These are phyloP conservation scores for Dasysyrphus tricinctus DNA, from an alignment of 2,888 invertebrate species.

Conservation along the genomic window DNA sequence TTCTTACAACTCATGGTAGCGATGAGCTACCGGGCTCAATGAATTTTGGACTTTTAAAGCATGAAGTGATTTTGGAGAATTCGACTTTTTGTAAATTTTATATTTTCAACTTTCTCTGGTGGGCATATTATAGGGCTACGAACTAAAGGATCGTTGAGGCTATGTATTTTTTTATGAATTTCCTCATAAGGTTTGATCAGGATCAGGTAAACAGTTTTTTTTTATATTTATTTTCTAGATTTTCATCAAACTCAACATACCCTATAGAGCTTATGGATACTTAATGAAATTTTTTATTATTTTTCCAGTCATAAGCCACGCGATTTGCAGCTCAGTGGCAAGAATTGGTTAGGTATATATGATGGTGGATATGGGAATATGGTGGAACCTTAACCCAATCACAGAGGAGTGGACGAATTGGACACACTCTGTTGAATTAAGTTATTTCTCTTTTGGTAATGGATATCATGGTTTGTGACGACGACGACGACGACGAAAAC, in stretches of 20 bases:
- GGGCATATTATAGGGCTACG: too few species aligned
- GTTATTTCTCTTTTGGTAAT: constrained; percentile 69
- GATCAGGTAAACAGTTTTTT: too few species aligned
- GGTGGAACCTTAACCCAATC: constrained; percentile 40
- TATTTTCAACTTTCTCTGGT: too few species aligned
- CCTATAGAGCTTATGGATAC: neutral
- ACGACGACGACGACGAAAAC: constrained; percentile 30
- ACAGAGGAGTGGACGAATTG: constrained; percentile 56
- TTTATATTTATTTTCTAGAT: neutral
- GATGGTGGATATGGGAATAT: neutral
- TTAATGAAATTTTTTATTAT: too few species aligned
- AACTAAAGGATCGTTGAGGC: too few species aligned
- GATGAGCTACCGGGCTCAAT: too few species aligned
- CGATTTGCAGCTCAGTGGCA: constrained; percentile 48
- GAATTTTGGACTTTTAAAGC: too few species aligned
- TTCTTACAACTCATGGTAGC: too few species aligned
- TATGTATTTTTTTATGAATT: too few species aligned
- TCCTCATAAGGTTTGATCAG: neutral
- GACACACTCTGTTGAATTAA: constrained; percentile 68
- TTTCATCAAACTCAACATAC: neutral
- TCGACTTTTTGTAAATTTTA: too few species aligned
- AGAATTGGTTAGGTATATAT: neutral
- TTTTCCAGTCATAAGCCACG: constrained; percentile 63
- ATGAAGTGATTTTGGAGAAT: too few species aligned
- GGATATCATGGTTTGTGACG: constrained; percentile 55